A percentile compares a stretch with the other conserved stretches of the same genome.
Evolutionary conservation across 2,113 vertebrate genomes (phyloP).

Genomic region (Lichenostomus cassidix): DNA sequence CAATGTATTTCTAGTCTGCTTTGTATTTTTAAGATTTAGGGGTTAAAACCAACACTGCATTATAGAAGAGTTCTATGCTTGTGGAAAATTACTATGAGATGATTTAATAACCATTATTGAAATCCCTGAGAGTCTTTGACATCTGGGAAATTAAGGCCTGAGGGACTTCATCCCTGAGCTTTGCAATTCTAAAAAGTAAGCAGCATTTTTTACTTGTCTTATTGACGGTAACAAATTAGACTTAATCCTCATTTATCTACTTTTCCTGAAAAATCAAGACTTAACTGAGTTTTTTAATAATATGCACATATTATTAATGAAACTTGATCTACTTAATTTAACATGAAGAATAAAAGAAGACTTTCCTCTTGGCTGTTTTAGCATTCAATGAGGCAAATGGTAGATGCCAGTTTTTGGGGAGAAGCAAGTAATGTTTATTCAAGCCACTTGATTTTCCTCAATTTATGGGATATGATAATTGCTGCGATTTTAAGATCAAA

Average conservation of each 20-base stretch:
- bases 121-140: neutral
- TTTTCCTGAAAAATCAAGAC: constrained; percentile 10
- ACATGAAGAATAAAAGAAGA: constrained; percentile 8
- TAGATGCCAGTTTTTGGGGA: neutral
- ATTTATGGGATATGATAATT: constrained; percentile 65
- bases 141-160: neutral
- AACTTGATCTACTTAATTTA: constrained; percentile 40
- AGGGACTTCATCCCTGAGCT: neutral
- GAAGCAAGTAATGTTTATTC: constrained; percentile 62
- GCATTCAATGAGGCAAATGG: constrained; percentile 39
- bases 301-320: constrained; percentile 25
- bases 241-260: neutral
- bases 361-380: neutral
- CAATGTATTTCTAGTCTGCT: neutral
- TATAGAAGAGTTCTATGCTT: neutral
- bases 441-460: constrained; percentile 70
- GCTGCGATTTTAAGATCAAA: constrained; percentile 65
- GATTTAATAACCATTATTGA: neutral
- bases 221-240: constrained; percentile 1
- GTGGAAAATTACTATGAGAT: neutral
- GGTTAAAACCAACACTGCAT: neutral
- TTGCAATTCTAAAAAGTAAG: neutral
- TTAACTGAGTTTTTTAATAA: neutral
- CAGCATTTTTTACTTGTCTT: constrained; percentile 20
- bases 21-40: neutral